Evolutionary conservation across 2,888 invertebrate species (phyloP).

Genomic region (Tiphia femorata): DNA sequence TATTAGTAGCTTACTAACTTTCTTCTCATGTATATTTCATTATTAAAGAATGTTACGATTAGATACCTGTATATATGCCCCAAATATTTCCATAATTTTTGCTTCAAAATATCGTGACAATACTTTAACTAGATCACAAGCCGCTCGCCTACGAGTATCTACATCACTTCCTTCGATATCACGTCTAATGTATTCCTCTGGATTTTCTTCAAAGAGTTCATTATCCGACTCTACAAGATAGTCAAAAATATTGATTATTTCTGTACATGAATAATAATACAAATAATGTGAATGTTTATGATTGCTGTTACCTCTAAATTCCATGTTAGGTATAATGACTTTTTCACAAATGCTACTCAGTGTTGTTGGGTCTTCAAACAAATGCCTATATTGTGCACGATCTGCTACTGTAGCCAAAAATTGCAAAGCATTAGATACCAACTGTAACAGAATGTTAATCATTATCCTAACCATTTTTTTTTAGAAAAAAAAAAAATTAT

Average conservation of each 20-base stretch:
- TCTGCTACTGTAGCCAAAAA: constrained; percentile 96
- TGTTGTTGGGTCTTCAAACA: constrained; percentile 91
- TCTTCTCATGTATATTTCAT: not conserved
- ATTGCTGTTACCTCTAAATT: constrained; percentile 82
- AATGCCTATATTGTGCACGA: constrained; percentile 84
- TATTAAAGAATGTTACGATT: not conserved
- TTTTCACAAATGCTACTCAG: constrained; percentile 95
- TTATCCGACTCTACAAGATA: constrained; percentile 82
- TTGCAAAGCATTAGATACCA: constrained; percentile 95
- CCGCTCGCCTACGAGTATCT: constrained; percentile 94
- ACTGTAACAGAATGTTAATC: constrained; percentile 70
- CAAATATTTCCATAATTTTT: constrained; percentile 89
- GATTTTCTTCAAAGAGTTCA: constrained; percentile 97
- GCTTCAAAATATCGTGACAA: constrained; percentile 89
- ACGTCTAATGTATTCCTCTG: constrained; percentile 95
- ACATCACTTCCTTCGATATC: constrained; percentile 99
- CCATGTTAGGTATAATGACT: constrained; percentile 98
- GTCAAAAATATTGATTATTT: constrained; percentile 6
- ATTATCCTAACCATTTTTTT: constrained; percentile 1
- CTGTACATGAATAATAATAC: not conserved
- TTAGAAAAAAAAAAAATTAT: constrained; percentile 7
- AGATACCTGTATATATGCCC: constrained; percentile 84
- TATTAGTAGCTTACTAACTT: not conserved
- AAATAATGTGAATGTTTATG: too few relatives aligned
- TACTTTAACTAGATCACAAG: constrained; percentile 96